Percentiles rank a stretch among this genome's conserved stretches.
These are phyloP conservation scores for Palythoa heliodiscus DNA, from an alignment of 92 coral and sea anemone genomes.

Conservation along the genomic window DNA sequence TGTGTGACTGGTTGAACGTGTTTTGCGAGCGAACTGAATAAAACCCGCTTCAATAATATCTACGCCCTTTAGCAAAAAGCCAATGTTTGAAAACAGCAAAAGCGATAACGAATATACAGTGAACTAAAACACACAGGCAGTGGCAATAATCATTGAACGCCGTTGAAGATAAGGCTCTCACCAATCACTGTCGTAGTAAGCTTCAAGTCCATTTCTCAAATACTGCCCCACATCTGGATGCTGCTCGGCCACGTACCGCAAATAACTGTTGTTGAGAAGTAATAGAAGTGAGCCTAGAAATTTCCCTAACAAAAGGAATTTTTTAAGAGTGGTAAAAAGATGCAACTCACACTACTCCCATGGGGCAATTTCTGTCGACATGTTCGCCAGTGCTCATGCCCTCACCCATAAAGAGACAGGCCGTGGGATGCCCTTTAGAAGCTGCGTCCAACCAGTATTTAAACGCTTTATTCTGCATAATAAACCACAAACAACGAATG, in stretches of 20 bases:
- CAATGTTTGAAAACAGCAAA: too few relatives aligned
- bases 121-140: too few relatives aligned
- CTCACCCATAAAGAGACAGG: conserved; percentile 86
- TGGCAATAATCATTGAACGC: neutral
- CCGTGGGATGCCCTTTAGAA: conserved; percentile 88
- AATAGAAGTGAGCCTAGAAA: neutral
- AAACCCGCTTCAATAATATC: too few relatives aligned
- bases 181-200: conserved; percentile 74
- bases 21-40: too few relatives aligned
- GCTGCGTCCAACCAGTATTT: conserved; percentile 88
- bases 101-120: too few relatives aligned
- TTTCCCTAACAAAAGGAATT: neutral
- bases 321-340: too few relatives aligned
- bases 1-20: too few relatives aligned
- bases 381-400: conserved; percentile 80
- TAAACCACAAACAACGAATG: neutral
- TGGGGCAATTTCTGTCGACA: conserved; percentile 70
- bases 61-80: too few relatives aligned
- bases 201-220: conserved; percentile 79
- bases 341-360: conserved; percentile 76
- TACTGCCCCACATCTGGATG: conserved; percentile 87
- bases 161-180: conserved; percentile 16
- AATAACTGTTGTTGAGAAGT: conserved; percentile 49
- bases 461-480: conserved; percentile 64
- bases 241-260: conserved; percentile 92